A percentile compares a stretch with the other conserved stretches of the same genome.
Evolutionary conservation across 2,888 invertebrate genomes (phyloP).

Genomic region (Brassicogethes aeneus): DNA sequence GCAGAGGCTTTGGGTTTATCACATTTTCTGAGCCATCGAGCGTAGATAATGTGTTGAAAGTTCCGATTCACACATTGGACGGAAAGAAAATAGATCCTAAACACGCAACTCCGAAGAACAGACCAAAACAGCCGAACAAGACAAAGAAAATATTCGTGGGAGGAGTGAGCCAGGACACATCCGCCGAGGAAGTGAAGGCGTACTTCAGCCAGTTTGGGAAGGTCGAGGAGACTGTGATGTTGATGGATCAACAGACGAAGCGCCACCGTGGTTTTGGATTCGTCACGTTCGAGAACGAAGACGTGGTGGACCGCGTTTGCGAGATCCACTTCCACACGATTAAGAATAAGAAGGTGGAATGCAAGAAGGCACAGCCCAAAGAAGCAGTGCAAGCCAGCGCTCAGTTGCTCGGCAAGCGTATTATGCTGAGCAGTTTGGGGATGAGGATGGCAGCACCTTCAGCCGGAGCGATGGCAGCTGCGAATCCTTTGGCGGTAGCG

Average conservation of each 20-base stretch:
- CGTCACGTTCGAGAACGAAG: conserved; percentile 86
- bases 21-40: conserved; percentile 86
- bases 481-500: conserved; percentile 52
- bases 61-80: conserved; percentile 83
- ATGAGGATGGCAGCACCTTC: conserved; percentile 54
- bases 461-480: conserved; percentile 44
- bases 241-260: conserved; percentile 91
- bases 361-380: conserved; percentile 87
- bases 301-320: conserved; percentile 86
- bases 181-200: conserved; percentile 82
- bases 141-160: conserved; percentile 86
- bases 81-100: conserved; percentile 93
- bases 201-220: conserved; percentile 86
- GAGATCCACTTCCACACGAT: conserved; percentile 90
- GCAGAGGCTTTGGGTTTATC: conserved; percentile 90
- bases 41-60: conserved; percentile 84
- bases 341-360: conserved; percentile 83
- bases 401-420: conserved; percentile 54
- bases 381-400: conserved; percentile 72
- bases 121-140: conserved; percentile 75
- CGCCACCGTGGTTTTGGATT: conserved; percentile 86
- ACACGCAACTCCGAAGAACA: conserved; percentile 85
- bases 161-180: conserved; percentile 86
- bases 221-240: conserved; percentile 86
- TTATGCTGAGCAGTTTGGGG: conserved; percentile 64